Percentiles rank a stretch among this genome's conserved stretches.
These are phyloP conservation scores for Aspidoscelis tigris DNA, from an alignment of 2,113 vertebrate species.

Conservation along the genomic window DNA sequence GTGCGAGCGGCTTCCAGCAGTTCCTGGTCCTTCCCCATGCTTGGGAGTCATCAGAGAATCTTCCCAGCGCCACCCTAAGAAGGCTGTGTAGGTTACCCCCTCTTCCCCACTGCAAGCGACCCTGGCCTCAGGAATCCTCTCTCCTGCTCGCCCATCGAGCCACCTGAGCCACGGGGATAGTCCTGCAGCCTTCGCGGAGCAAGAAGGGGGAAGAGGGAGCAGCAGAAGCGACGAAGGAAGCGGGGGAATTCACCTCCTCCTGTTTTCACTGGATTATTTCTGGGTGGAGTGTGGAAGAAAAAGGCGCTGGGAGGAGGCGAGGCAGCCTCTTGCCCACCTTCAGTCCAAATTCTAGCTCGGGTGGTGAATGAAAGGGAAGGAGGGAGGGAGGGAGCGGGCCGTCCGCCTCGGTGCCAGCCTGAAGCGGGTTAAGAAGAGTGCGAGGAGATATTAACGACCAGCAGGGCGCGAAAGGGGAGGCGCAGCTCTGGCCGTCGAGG, in stretches of 20 bases:
- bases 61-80: conserved; percentile 19
- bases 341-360: conserved; percentile 28
- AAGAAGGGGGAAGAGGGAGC: conserved; percentile 53
- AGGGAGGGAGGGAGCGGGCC: background rate
- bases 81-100: conserved; percentile 17
- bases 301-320: background rate
- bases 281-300: conserved; percentile 68
- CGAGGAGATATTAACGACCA: conserved; percentile 32
- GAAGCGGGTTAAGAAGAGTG: background rate
- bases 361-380: background rate
- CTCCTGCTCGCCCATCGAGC: conserved; percentile 38
- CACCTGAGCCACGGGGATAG: conserved; percentile 46
- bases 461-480: conserved; percentile 43
- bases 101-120: conserved; percentile 22
- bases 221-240: conserved; percentile 40
- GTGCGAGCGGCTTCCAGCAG: conserved; percentile 96
- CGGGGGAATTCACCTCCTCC: conserved; percentile 63
- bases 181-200: conserved; percentile 66
- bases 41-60: conserved; percentile 56
- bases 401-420: background rate
- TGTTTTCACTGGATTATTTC: conserved; percentile 69
- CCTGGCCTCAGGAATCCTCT: conserved; percentile 40
- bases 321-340: conserved; percentile 42
- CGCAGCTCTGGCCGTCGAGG: conserved; percentile 50
- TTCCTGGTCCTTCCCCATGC: conserved; percentile 98